These are phyloP conservation scores for Cyclophora punctaria DNA, from an alignment of 2,888 invertebrate species.

Conservation along the genomic window DNA sequence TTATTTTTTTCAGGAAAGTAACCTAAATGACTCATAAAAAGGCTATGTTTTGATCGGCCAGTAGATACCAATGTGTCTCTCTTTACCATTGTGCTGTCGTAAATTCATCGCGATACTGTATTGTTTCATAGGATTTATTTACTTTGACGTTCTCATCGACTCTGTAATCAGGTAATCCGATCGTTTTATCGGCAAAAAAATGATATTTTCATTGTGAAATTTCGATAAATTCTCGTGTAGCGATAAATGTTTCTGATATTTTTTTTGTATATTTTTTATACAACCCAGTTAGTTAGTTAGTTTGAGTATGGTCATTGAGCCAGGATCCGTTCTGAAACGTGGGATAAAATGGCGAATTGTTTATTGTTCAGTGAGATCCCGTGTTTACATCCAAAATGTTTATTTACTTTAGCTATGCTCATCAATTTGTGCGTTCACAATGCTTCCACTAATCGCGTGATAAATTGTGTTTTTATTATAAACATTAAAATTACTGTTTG, in stretches of 20 bases:
- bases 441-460: too few species aligned
- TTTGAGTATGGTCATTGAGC: too few species aligned
- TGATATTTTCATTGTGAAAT: conserved; percentile 8
- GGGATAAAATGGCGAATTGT: too few species aligned
- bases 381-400: too few species aligned
- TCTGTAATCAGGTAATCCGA: conserved; percentile 40
- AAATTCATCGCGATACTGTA: conserved; percentile 49
- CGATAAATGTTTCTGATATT: conserved; percentile 17
- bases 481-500: too few species aligned
- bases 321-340: too few species aligned
- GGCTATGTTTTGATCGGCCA: conserved; percentile 70
- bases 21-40: conserved; percentile 34
- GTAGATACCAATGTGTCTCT: conserved; percentile 54
- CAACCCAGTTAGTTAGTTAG: not conserved
- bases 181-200: conserved; percentile 19
- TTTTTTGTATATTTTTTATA: conserved; percentile 21
- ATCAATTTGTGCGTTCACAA: too few species aligned
- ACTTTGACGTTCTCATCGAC: conserved; percentile 42
- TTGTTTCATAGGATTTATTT: conserved; percentile 55
- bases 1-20: conserved; percentile 18
- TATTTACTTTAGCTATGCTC: not conserved
- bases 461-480: not conserved
- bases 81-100: conserved; percentile 59
- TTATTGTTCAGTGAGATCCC: too few species aligned
- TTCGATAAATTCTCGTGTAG: conserved; percentile 16